phyloP scores from a whole-genome alignment of 2,888 invertebrate species.

The Catonia carolina region DNA sequence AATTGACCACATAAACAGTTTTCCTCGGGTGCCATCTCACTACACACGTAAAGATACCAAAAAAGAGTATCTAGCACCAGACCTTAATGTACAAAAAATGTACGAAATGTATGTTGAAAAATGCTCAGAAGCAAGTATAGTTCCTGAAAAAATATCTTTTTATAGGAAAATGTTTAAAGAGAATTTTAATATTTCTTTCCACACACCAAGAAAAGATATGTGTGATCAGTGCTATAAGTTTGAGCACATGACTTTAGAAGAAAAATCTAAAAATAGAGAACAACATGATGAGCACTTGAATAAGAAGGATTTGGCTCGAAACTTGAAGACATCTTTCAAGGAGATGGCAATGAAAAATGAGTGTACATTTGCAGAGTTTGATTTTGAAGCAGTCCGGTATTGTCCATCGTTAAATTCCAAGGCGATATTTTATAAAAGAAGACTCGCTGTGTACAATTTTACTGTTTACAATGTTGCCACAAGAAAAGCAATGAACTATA shows the following conservation, averaged over 20 bases:
- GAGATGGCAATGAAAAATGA: neutral
- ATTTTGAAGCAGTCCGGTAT: constrained; percentile 1
- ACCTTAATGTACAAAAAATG: constrained; percentile 6
- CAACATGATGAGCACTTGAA: neutral
- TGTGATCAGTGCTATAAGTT: constrained; percentile 9
- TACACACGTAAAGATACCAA: constrained; percentile 10
- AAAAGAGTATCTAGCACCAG: constrained; percentile 3
- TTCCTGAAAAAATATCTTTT: constrained; percentile 7
- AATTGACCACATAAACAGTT: constrained; percentile 1
- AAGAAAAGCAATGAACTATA: neutral
- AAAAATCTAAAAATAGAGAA: neutral
- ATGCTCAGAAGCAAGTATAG: neutral
- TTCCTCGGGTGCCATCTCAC: constrained; percentile 14
- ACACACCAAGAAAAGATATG: constrained; percentile 7
- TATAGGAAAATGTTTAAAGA: too few relatives aligned
- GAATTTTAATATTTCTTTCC: neutral
- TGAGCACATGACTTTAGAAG: neutral
- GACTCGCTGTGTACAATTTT: constrained; percentile 4
- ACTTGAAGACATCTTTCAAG: neutral
- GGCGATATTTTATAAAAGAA: constrained; percentile 1
- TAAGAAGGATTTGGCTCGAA: neutral
- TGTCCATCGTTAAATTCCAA: constrained; percentile 1
- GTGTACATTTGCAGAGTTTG: neutral
- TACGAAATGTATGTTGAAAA: too few relatives aligned
- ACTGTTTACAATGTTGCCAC: constrained; percentile 1